Base-by-base conservation (phyloP, 2,113 vertebrate genomes). In the Melanerpes aurifrons region DNA sequence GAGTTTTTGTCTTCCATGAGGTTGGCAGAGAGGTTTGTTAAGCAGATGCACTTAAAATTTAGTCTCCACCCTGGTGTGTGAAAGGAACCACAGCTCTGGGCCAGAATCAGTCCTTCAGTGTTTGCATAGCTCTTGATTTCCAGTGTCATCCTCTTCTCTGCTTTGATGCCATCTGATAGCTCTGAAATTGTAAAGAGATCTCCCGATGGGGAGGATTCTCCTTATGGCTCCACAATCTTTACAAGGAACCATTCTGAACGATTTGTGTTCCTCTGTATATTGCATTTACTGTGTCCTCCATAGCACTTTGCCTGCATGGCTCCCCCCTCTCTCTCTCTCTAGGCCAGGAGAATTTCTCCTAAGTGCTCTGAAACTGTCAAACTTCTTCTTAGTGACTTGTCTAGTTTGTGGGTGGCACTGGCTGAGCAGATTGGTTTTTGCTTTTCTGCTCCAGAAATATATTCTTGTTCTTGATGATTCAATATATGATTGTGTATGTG, bases 401-500 rank as follows among this genome's bases (percentile, higher is more conserved):
- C 91, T 94, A 12, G 72, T 94, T 86, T 78, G 89, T 94, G 91
- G 87, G 93, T 89, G 91, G 87, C 90, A 50, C 95, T 87, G 89
- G 85, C 94, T 77, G 85, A 94, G 89, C 94, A 71, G 91, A 86
- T 43, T 53, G 22, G 8, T 7, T 63, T 84, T 83, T 58, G 79
- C 82, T 93, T 2, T 86, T 96, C 89, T 89, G 69, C 85, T 94
- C 79, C 76, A 16, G 56, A 83, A 90, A 69, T 92, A 76, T 76
- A 79, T 93, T 69, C 9, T 5, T 93, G 94, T 94, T 86, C 82
- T 94, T 94, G 82, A 57, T 94, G 35, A 95, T 86, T 92, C 92
- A 86, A 2, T 95, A 90, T 91, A 94, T 86, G 94, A 89, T 64
- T 94, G 89, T 96, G 91, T 94, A 86, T 86, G 91, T 96, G 95